Conservation (phyloP, 2,113 vertebrate genomes). For the Atherinomorus stipes region DNA sequence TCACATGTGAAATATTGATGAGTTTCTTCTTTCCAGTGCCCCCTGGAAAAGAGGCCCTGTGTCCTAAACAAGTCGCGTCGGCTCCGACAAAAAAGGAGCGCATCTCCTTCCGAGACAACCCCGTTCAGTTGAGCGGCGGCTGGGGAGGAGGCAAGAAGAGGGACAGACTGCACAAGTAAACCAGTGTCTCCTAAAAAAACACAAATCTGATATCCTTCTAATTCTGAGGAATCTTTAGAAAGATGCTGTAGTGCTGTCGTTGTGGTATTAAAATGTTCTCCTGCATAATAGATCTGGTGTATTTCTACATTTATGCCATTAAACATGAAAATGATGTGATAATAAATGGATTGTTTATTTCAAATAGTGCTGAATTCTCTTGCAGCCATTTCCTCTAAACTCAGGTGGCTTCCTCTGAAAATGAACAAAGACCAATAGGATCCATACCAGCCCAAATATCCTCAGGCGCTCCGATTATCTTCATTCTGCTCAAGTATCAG, state of each 20-base stretch:
- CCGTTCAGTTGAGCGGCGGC: slow-evolving; percentile 87
- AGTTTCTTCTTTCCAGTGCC: slow-evolving; percentile 59
- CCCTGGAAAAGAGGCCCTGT: slow-evolving; percentile 80
- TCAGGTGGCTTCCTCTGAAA: slow-evolving; percentile 53
- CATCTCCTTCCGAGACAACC: slow-evolving; percentile 90
- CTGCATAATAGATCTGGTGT: neutral
- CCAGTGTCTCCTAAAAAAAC: neutral
- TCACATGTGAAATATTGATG: neutral
- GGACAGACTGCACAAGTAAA: slow-evolving; percentile 72
- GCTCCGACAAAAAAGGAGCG: slow-evolving; percentile 83
- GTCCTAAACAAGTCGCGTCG: slow-evolving; percentile 75
- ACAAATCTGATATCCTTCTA: too few species aligned
- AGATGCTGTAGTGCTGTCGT: neutral
- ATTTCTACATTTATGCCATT: too few species aligned
- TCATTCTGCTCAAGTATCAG: slow-evolving; percentile 61
- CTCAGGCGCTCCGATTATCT: slow-evolving; percentile 59
- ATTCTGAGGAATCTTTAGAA: neutral
- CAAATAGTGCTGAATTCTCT: slow-evolving; percentile 19
- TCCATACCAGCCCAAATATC: slow-evolving; percentile 72
- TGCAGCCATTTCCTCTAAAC: slow-evolving; percentile 2
- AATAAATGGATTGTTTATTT: too few species aligned
- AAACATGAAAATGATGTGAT: neutral
- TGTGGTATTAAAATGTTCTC: neutral
- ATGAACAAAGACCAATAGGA: slow-evolving; percentile 66
- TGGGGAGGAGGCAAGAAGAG: slow-evolving; percentile 95